These are phyloP conservation scores for Heliangelus exortis DNA, from an alignment of 2,797 vertebrate species.

Conservation along the genomic window DNA sequence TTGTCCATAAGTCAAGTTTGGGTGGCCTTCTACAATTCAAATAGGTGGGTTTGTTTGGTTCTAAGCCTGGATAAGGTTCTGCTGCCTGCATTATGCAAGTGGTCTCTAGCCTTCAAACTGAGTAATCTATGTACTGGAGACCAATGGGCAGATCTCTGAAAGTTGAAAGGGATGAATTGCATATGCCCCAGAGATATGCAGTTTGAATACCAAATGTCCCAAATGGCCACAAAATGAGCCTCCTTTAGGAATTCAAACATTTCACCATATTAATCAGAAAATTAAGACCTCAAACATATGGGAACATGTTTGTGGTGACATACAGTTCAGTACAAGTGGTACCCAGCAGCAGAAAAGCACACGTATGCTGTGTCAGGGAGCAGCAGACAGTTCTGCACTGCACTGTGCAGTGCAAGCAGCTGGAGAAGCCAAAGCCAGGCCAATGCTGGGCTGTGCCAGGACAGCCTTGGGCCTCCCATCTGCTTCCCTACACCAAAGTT, in stretches of 20 bases:
- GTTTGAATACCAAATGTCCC: background rate
- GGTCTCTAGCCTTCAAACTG: background rate
- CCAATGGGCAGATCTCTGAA: background rate
- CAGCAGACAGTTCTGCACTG: background rate
- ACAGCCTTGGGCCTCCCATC: background rate
- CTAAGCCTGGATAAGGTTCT: background rate
- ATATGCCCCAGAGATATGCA: background rate
- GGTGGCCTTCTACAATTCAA: background rate
- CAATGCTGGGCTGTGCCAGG: fast-evolving
- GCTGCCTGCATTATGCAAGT: background rate
- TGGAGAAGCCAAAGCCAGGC: background rate
- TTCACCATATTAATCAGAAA: background rate
- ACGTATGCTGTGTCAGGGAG: fast-evolving
- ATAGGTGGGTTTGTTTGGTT: background rate
- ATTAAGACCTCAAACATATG: background rate
- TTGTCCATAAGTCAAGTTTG: background rate
- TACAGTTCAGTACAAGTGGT: background rate
- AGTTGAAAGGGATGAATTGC: background rate
- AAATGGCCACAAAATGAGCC: background rate
- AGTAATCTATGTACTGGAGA: background rate
- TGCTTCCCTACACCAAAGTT: background rate
- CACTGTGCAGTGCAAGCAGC: fast-evolving
- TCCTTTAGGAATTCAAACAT: background rate
- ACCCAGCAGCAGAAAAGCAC: background rate
- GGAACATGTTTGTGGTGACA: background rate